phyloP scores from a whole-genome alignment of 2,113 vertebrate species.

The Forbesichthys papilliferus region DNA sequence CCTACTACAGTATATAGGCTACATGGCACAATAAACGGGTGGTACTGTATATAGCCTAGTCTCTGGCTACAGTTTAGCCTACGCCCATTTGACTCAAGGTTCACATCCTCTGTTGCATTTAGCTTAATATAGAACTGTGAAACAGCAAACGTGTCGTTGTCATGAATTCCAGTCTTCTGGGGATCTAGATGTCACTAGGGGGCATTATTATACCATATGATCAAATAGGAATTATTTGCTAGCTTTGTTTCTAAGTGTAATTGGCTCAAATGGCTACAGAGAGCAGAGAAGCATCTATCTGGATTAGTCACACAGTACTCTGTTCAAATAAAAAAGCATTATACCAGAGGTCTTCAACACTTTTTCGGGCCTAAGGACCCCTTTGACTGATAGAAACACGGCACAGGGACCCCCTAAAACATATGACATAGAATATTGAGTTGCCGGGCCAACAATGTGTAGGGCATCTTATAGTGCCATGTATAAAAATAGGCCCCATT shows the following conservation, averaged over 20 bases:
- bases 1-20: no score
- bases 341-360: no score
- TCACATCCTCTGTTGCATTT: no score
- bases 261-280: no score
- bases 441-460: no score
- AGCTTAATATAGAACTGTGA: no score
- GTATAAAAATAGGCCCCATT: no score
- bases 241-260: neutral
- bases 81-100: neutral
- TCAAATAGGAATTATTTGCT: neutral
- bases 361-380: neutral
- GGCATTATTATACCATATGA: conserved; percentile 70
- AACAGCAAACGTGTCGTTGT: neutral
- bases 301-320: no score
- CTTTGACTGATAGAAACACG: no score
- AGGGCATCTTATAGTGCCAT: no score
- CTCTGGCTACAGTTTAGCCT: neutral
- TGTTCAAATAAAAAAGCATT: no score
- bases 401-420: neutral
- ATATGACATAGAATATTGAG: neutral
- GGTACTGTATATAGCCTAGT: neutral
- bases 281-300: no score
- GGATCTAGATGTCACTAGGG: conserved; percentile 65
- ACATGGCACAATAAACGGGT: neutral
- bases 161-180: conserved; percentile 18